Evolutionary conservation across 1,140 invertebrate genomes (phyloP).

Genomic region (Pseudachorutes palmiensis): DNA sequence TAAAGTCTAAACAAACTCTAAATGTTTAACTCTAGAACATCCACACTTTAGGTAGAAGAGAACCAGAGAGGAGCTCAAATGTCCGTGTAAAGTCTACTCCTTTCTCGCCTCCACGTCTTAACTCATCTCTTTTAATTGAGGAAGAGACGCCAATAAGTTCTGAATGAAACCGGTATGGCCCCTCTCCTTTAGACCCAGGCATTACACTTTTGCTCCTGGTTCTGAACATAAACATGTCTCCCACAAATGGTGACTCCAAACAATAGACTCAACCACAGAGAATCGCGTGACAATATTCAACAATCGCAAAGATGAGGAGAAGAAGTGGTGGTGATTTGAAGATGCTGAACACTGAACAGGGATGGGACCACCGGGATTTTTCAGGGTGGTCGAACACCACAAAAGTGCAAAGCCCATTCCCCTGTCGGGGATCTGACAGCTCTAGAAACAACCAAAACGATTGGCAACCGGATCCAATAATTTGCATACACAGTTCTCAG

Average conservation of each 20-base stretch:
- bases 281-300: constrained; percentile 7
- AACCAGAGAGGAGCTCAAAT: too few relatives aligned
- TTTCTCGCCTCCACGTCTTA: neutral
- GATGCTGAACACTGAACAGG: neutral
- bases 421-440: neutral
- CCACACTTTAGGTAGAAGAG: too few relatives aligned
- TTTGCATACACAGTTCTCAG: neutral
- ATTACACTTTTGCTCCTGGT: too few relatives aligned
- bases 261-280: neutral
- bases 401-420: neutral
- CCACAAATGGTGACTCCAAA: neutral
- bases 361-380: neutral
- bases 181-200: too few relatives aligned
- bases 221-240: constrained; percentile 9
- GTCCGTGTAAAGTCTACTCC: too few relatives aligned
- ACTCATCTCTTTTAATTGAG: too few relatives aligned
- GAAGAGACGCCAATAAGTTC: too few relatives aligned
- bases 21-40: too few relatives aligned
- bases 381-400: constrained; percentile 4
- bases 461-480: constrained; percentile 3
- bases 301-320: neutral
- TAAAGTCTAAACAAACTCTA: neutral
- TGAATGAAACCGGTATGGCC: too few relatives aligned
- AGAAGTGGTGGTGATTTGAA: neutral
- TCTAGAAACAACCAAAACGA: neutral